Base-by-base conservation (phyloP, 2,113 vertebrate species). In the Coregonus clupeaformis region DNA sequence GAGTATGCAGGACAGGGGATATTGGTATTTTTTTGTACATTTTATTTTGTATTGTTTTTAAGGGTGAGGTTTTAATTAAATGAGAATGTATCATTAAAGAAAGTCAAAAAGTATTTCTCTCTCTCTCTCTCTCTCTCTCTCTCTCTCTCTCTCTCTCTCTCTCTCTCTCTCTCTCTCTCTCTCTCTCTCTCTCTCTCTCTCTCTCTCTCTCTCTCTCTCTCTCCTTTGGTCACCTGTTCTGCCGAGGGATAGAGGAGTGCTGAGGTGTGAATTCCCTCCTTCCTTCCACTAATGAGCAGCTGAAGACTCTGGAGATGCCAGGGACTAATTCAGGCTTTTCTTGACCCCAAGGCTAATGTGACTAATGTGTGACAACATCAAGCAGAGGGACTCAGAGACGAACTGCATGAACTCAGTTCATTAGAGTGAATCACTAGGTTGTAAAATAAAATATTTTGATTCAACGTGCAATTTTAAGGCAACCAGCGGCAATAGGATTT, bases 221-320 rank as follows among this genome's bases (percentile, higher is more conserved):
- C 5, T 6, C 6, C 1, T 36, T 6, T 42, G 36, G 36, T 42
- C 36, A 42, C 36, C 36, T 42, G 36, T 42, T 42, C 36, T 62
- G 9, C 22, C 22, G 3, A 72, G 20, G 32, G 16, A 60, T 5
- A 62, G 29, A 36, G 27, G 3, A 25, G 87, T 88, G 83, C 80
- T 85, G 88, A 90, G 86, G 88, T 90, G 88, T 91, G 87, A 90
- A 87, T 87, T 79, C 77, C 82, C 86, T 86, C 84, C 85, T 87
- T 85, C 71, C 87, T 86, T 88, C 86, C 82, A 88, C 85, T 85
- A 90, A 90, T 88, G 85, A 91, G 83, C 84, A 88, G 84, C 79
- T 86, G 84, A 88, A 86, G 88, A 88, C 88, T 90, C 76, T 76
- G 80, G 86, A 86, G 85, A 86, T 85, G 87, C 85, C 82, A 80